Percentiles rank a stretch among this genome's conserved stretches.
These are phyloP conservation scores for Melanotaenia boesemani DNA, from an alignment of 2,797 vertebrate genomes.

Conservation along the genomic window DNA sequence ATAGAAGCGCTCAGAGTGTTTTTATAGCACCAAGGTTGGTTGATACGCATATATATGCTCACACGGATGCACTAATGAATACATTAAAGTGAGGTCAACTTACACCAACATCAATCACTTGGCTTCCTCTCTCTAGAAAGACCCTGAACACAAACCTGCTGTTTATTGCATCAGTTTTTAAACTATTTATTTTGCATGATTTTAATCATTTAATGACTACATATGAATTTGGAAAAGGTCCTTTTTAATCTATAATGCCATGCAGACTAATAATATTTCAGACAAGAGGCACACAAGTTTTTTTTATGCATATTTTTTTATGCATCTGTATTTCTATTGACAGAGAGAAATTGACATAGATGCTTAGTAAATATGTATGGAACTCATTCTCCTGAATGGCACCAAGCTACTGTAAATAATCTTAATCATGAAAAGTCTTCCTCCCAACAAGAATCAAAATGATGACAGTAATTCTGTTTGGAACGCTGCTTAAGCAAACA, in stretches of 20 bases:
- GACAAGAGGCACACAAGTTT: neutral
- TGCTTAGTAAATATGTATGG: no score
- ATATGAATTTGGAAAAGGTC: neutral
- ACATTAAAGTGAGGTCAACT: constrained; percentile 47
- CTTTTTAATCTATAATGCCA: neutral
- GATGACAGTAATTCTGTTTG: constrained; percentile 49
- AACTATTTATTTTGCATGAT: neutral
- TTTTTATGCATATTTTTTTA: neutral
- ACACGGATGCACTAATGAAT: constrained; percentile 21
- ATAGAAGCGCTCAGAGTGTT: constrained; percentile 78
- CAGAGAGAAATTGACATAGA: no score
- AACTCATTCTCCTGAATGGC: neutral
- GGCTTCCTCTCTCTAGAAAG: constrained; percentile 16
- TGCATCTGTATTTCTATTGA: neutral
- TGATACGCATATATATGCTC: constrained; percentile 9
- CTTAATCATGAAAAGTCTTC: constrained; percentile 15
- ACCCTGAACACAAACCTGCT: constrained; percentile 26
- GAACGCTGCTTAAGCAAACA: constrained; percentile 43
- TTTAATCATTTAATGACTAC: neutral
- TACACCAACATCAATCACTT: constrained; percentile 46
- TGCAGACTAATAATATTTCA: neutral
- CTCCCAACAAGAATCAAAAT: constrained; percentile 38
- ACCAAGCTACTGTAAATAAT: neutral
- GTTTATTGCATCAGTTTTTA: constrained; percentile 12
- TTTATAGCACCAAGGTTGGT: constrained; percentile 83